Evolutionary conservation across 2,888 invertebrate genomes (phyloP).

Genomic region (Nezara viridula): DNA sequence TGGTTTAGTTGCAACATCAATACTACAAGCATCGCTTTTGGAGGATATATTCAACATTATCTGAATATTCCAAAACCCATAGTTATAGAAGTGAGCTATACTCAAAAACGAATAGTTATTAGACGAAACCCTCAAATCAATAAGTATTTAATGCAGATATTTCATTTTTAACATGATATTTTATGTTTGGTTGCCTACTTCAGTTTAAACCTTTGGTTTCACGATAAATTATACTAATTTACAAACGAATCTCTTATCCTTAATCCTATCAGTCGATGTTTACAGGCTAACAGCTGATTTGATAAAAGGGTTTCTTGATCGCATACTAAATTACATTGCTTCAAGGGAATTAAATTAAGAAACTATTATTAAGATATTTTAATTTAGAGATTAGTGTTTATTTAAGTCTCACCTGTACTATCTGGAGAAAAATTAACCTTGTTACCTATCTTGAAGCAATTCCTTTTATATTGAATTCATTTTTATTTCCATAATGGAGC

Average conservation of each 20-base stretch:
- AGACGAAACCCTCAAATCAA: not conserved
- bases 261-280: constrained; percentile 49
- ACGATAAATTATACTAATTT: not conserved
- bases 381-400: not conserved
- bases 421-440: not conserved
- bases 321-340: not conserved
- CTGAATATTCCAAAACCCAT: constrained; percentile 50
- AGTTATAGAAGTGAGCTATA: not conserved
- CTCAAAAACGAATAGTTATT: not conserved
- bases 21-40: constrained; percentile 64
- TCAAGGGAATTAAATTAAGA: not conserved
- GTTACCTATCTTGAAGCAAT: not conserved
- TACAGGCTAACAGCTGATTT: constrained; percentile 18
- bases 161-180: not conserved
- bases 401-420: not conserved
- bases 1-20: constrained; percentile 63
- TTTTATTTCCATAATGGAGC: too few species aligned
- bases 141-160: not conserved
- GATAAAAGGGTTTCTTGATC: not conserved
- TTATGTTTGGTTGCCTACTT: not conserved
- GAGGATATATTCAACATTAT: constrained; percentile 65
- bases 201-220: not conserved
- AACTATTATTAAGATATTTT: not conserved
- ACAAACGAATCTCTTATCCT: not conserved
- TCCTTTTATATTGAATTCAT: not conserved